These are phyloP conservation scores for Arctia plantaginis DNA, from an alignment of 2,888 invertebrate genomes.

Conservation along the genomic window DNA sequence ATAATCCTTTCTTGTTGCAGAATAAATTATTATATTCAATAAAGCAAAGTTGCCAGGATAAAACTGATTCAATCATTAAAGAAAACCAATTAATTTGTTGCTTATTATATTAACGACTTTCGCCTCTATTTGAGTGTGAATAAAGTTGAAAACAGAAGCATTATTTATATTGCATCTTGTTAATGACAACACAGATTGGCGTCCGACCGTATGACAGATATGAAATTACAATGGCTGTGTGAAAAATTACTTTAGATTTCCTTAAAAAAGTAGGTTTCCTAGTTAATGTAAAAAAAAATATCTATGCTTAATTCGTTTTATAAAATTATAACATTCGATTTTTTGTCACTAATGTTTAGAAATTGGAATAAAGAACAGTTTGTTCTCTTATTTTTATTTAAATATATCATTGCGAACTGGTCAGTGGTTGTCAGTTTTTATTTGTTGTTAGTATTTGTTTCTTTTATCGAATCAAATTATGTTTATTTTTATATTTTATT, in stretches of 20 bases:
- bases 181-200: conserved; percentile 62
- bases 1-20: conserved; percentile 25
- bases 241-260: conserved; percentile 64
- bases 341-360: conserved; percentile 2
- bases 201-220: conserved; percentile 66
- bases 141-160: conserved; percentile 17
- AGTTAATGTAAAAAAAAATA: conserved; percentile 18
- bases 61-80: conserved; percentile 42
- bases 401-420: background rate
- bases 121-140: background rate
- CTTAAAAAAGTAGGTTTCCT: conserved; percentile 33
- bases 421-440: background rate
- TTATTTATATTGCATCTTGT: conserved; percentile 29
- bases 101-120: background rate
- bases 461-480: background rate
- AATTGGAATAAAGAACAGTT: conserved; percentile 7
- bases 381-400: background rate
- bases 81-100: conserved; percentile 24
- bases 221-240: conserved; percentile 60
- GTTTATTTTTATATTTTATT: background rate
- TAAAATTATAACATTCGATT: background rate
- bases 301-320: background rate
- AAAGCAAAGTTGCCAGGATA: conserved; percentile 41
- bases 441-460: background rate
- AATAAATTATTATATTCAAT: conserved; percentile 47